These are phyloP conservation scores for Lithobates sylvaticus DNA, from an alignment of 2,797 vertebrate species.

Conservation along the genomic window DNA sequence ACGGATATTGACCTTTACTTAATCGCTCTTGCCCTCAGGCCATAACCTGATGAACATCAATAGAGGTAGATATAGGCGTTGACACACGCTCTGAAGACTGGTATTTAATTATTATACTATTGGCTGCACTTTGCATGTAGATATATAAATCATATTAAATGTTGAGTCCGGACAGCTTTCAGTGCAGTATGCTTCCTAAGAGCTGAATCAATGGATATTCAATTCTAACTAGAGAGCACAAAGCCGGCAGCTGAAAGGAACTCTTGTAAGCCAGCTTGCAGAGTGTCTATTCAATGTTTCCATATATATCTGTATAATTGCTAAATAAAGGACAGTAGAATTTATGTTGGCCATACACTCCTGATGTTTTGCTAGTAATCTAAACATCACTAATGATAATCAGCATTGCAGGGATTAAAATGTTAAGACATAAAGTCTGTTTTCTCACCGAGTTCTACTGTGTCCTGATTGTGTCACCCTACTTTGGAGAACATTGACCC, in stretches of 20 bases:
- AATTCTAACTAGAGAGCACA: not conserved
- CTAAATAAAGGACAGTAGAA: not conserved
- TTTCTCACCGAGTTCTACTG: not conserved
- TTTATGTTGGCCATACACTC: not conserved
- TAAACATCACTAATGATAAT: not conserved
- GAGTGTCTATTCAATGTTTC: not conserved
- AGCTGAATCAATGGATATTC: constrained; percentile 5
- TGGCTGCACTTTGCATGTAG: constrained; percentile 1
- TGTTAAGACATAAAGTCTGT: not conserved
- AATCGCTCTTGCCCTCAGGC: not conserved
- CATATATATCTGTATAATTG: not conserved
- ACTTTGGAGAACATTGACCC: not conserved
- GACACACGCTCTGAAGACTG: not conserved
- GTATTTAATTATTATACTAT: constrained; percentile 22
- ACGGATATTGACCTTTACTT: constrained; percentile 18
- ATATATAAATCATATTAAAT: constrained; percentile 35
- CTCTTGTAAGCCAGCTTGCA: not conserved
- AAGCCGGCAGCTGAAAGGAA: not conserved
- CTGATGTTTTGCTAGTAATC: not conserved
- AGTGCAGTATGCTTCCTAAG: not conserved
- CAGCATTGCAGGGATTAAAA: not conserved
- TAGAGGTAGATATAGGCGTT: not conserved
- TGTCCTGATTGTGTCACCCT: not conserved
- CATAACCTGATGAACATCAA: constrained; percentile 15
- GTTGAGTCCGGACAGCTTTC: not conserved